Conservation (phyloP, 2,797 vertebrate species). For the Acanthurus leucopareius region DNA sequence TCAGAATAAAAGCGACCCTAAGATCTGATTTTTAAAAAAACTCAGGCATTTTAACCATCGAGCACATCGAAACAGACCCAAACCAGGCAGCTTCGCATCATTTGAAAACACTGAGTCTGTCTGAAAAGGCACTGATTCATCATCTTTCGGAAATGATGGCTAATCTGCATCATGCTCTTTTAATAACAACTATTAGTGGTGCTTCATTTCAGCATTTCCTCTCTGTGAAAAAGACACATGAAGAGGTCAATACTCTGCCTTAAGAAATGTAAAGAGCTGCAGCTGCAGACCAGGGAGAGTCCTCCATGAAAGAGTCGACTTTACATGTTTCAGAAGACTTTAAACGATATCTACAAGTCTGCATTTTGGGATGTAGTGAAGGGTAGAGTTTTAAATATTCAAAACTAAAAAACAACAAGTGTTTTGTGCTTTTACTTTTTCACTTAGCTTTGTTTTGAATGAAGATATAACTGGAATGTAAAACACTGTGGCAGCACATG, state of each 20-base stretch:
- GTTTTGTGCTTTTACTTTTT: neutral
- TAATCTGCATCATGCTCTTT: slow-evolving; percentile 45
- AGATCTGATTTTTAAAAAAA: neutral
- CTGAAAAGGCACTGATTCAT: slow-evolving; percentile 4
- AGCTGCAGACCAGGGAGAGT: neutral
- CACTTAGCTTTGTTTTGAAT: neutral
- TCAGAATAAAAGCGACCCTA: slow-evolving; percentile 2
- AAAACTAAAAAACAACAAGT: neutral
- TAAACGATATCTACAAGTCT: neutral
- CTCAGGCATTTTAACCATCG: neutral
- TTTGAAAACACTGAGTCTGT: slow-evolving; percentile 2
- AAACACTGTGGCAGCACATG: neutral
- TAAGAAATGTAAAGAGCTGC: neutral
- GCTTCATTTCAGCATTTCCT: slow-evolving; percentile 30
- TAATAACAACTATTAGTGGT: neutral
- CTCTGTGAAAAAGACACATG: neutral
- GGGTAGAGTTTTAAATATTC: neutral
- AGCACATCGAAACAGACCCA: neutral
- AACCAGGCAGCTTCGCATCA: neutral
- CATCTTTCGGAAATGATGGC: neutral
- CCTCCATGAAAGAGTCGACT: neutral
- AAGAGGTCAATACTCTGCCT: neutral
- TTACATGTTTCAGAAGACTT: neutral
- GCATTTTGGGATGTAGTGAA: neutral
- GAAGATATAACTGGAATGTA: neutral